phyloP scores from a whole-genome alignment of 1,140 invertebrate genomes.

The Hylaeus anthracinus region DNA sequence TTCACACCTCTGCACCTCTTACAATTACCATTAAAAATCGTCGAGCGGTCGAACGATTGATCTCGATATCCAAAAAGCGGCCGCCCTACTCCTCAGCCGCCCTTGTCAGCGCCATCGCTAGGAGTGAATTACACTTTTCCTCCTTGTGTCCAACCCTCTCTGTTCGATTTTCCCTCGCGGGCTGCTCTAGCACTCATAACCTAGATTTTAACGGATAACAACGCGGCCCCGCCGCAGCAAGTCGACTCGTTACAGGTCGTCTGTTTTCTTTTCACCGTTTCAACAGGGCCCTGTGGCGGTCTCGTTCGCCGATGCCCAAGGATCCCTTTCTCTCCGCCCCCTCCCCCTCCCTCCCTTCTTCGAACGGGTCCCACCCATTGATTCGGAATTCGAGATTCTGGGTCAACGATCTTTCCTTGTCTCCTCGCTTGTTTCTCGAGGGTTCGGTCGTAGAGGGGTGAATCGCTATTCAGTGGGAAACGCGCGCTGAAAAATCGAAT shows the following conservation, averaged over 20 bases:
- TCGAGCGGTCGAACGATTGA: too few species aligned
- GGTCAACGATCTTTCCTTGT: conserved; percentile 40
- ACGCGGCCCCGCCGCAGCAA: neutral
- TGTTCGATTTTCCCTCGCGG: conserved; percentile 74
- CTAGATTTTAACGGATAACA: conserved; percentile 71
- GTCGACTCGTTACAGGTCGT: conserved; percentile 9
- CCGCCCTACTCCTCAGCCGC: too few species aligned
- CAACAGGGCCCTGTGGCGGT: neutral
- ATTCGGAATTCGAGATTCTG: conserved; percentile 29
- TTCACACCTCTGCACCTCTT: too few species aligned
- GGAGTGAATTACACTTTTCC: conserved; percentile 7
- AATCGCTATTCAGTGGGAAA: conserved; percentile 9
- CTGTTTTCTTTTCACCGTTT: conserved; percentile 34
- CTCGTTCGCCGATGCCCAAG: conserved; percentile 3
- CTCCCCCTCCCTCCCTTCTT: neutral
- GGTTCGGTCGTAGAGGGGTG: neutral
- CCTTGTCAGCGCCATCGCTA: too few species aligned
- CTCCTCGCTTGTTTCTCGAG: neutral
- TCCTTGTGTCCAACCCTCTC: conserved; percentile 58
- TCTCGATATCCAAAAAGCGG: too few species aligned
- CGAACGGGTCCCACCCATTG: conserved; percentile 21
- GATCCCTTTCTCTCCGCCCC: neutral
- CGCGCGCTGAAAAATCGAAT: conserved; percentile 4
- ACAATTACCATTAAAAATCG: too few species aligned
- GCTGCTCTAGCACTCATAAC: conserved; percentile 72